These are phyloP conservation scores for Apodemus agrarius DNA, from an alignment of 2,797 vertebrate genomes.

Conservation along the genomic window DNA sequence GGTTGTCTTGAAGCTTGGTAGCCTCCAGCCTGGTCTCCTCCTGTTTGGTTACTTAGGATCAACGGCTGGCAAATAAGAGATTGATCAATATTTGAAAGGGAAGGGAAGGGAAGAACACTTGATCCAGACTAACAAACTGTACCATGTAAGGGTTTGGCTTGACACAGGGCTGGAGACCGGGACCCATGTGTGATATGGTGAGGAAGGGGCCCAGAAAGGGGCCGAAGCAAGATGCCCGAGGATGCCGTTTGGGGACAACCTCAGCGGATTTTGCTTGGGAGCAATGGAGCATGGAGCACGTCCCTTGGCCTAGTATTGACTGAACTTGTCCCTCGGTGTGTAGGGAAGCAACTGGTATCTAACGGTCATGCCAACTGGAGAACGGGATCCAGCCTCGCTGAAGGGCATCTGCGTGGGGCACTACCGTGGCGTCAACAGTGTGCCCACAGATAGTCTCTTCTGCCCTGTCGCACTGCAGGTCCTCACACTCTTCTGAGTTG, in stretches of 20 bases:
- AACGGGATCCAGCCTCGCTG: not conserved
- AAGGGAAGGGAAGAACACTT: not conserved
- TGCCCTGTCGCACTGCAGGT: not conserved
- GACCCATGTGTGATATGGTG: not conserved
- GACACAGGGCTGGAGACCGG: not conserved
- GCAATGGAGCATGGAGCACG: not conserved
- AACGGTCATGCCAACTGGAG: not conserved
- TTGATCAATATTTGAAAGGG: constrained; percentile 22
- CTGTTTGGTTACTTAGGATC: not conserved
- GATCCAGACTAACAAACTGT: not conserved
- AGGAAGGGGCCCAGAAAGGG: not conserved
- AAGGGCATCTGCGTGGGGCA: not conserved
- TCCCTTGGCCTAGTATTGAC: not conserved
- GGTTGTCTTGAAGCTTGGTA: constrained; percentile 6
- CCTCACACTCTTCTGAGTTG: not conserved
- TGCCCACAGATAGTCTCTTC: not conserved
- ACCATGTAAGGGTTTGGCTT: not conserved
- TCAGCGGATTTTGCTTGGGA: not conserved
- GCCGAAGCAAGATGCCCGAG: not conserved
- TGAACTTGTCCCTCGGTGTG: not conserved
- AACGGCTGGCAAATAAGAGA: not conserved
- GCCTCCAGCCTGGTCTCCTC: not conserved
- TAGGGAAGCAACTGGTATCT: not conserved
- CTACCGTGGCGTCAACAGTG: not conserved
- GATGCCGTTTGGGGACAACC: not conserved